These are phyloP conservation scores for Dascyllus trimaculatus DNA, from an alignment of 2,113 vertebrate species.

Conservation along the genomic window DNA sequence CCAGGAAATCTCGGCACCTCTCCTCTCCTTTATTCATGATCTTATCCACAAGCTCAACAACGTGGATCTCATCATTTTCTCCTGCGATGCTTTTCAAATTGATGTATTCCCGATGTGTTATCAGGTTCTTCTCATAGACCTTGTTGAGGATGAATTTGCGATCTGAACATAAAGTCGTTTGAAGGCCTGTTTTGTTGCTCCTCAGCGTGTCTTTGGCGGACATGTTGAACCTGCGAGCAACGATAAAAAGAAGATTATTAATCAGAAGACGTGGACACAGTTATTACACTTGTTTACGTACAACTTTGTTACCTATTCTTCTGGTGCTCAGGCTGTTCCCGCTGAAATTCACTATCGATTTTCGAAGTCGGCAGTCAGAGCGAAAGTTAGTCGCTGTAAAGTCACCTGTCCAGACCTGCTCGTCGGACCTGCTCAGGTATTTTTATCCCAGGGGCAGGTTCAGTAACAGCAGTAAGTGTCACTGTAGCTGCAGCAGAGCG, in stretches of 20 bases:
- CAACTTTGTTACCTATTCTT: too few relatives aligned
- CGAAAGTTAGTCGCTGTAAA: not conserved
- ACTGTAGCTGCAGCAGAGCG: too few relatives aligned
- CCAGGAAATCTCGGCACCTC: slow-evolving; percentile 54
- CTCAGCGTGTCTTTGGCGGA: slow-evolving; percentile 33
- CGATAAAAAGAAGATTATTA: too few relatives aligned
- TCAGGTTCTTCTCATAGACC: slow-evolving; percentile 11
- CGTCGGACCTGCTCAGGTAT: not conserved
- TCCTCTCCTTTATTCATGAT: slow-evolving; percentile 73
- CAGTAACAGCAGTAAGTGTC: too few relatives aligned
- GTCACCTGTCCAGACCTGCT: not conserved
- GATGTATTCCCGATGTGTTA: slow-evolving; percentile 64
- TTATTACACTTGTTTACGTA: too few relatives aligned
- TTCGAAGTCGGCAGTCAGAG: not conserved
- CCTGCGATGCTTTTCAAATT: slow-evolving; percentile 63
- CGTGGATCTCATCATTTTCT: slow-evolving; percentile 4
- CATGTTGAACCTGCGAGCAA: slow-evolving; percentile 53
- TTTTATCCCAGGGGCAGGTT: not conserved
- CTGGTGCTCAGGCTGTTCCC: too few relatives aligned
- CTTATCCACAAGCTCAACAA: slow-evolving; percentile 72
- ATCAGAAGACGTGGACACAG: too few relatives aligned
- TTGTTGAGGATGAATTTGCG: slow-evolving; percentile 57
- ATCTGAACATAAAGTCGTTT: slow-evolving; percentile 37
- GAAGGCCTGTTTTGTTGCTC: slow-evolving; percentile 56
- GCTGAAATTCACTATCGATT: too few relatives aligned